Base-by-base conservation (phyloP, 53 echinoderm and acorn worm species). In the Holothuria scabra region DNA sequence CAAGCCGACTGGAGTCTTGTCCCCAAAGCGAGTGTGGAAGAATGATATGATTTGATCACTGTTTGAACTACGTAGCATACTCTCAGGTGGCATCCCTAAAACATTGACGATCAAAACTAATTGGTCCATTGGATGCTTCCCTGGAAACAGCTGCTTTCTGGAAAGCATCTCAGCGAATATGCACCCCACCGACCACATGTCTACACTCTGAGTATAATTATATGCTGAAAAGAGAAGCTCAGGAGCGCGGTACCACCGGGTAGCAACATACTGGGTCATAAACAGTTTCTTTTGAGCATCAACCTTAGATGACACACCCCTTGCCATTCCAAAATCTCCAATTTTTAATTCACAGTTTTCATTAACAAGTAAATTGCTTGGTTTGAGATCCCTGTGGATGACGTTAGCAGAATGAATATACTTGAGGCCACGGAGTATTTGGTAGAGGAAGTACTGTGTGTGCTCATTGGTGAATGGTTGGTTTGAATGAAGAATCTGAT, bases 401-500 rank as follows among this genome's bases (percentile, higher is more conserved):
- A 99, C 99, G 60, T 99, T 95, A n/a, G 94, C 99, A 10, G 99
- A 99, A 69, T 99, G 99, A 67, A 99, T 95, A 86, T 99, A 95
- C 86, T 99, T 99, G 37, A 99, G 85, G 5, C 99, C 99, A 37
- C 94, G 59, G 26, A 99, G 79, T 67, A 99, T 92, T 87, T 99
- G 99, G 59, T 99, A 99, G 20, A 99, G 91, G 78, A 99, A 99
- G 79, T 95, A 99, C 61, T 91, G 79, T 44, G 90, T 92, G 82
- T 99, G 99, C 76, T 99, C 99, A 26, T 88, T 70, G 38, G 93
- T 91, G 82, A 99, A 92, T 1, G 92, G 85, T 32, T 99, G 99
- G 31, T 94, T 86, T 9, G 99, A 99, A 74, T 99, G 99, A 56
- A 99, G 91, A 66, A 99, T 99, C 67, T 99, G 99, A 65, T 99